Evolutionary conservation across 2,113 vertebrate genomes (phyloP).

Genomic region (Psittacara wagleri): DNA sequence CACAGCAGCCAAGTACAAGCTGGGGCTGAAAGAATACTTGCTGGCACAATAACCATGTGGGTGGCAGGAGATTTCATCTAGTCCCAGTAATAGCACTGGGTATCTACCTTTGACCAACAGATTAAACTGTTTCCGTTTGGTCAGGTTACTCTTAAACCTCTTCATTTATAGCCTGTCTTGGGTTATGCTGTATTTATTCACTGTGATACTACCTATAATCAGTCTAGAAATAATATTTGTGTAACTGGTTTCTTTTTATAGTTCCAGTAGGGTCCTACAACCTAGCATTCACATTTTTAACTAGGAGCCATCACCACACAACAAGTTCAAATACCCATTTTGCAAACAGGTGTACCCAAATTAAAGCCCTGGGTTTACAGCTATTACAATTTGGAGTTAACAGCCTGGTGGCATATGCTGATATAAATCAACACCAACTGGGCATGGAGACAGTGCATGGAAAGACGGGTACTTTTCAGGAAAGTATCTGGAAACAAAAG

Average conservation of each 20-base stretch:
- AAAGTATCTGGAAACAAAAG: neutral
- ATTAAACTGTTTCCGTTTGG: neutral
- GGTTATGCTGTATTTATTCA: neutral
- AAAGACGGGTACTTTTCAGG: neutral
- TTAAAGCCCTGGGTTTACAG: neutral
- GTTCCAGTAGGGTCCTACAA: neutral
- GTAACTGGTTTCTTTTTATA: neutral
- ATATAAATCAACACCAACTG: neutral
- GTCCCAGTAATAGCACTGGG: neutral
- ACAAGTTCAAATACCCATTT: neutral
- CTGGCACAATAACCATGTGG: neutral
- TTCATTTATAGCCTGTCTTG: neutral
- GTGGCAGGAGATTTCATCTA: neutral
- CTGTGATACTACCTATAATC: neutral
- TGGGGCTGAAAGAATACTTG: neutral
- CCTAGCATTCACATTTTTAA: neutral
- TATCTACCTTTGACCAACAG: neutral
- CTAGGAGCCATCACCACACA: neutral
- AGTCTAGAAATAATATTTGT: neutral
- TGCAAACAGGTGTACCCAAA: neutral
- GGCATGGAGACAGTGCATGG: neutral
- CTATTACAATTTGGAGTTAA: neutral
- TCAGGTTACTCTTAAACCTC: neutral
- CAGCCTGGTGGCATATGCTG: neutral
- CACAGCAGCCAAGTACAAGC: neutral